These are phyloP conservation scores for Slavum lentiscoides DNA, from an alignment of 2,888 invertebrate species.

Conservation along the genomic window DNA sequence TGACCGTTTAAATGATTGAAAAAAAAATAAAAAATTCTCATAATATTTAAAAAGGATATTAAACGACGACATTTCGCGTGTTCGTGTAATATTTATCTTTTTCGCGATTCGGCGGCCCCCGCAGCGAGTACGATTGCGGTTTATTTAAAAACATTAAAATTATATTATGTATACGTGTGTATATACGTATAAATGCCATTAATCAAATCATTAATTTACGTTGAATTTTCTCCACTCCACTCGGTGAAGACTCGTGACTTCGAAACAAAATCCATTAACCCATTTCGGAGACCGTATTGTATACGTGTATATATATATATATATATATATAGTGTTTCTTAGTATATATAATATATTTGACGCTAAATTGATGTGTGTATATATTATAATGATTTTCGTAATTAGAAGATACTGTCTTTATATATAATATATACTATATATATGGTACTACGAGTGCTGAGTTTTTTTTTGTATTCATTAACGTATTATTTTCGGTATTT, in stretches of 20 bases:
- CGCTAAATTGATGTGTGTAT: not conserved
- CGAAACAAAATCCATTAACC: constrained; percentile 17
- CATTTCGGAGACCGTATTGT: not conserved
- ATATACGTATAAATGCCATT: not conserved
- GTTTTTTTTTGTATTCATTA: too few relatives aligned
- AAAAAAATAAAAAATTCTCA: too few relatives aligned
- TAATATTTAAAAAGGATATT: too few relatives aligned
- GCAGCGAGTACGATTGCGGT: too few relatives aligned
- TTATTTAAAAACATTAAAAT: not conserved
- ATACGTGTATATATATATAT: not conserved
- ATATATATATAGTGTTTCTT: not conserved
- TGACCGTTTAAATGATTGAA: too few relatives aligned
- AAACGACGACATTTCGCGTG: too few relatives aligned
- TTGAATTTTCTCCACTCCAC: not conserved
- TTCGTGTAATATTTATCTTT: too few relatives aligned
- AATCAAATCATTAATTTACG: constrained; percentile 5
- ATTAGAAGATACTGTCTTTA: not conserved
- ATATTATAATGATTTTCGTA: not conserved
- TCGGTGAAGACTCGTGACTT: not conserved
- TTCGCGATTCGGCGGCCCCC: too few relatives aligned
- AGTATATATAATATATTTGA: not conserved
- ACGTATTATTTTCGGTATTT: too few relatives aligned
- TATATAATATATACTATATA: too few relatives aligned
- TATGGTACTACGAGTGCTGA: too few relatives aligned
- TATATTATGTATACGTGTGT: not conserved